Evolutionary conservation across 2,888 invertebrate genomes (phyloP).

Genomic region (Euplagia quadripunctaria): DNA sequence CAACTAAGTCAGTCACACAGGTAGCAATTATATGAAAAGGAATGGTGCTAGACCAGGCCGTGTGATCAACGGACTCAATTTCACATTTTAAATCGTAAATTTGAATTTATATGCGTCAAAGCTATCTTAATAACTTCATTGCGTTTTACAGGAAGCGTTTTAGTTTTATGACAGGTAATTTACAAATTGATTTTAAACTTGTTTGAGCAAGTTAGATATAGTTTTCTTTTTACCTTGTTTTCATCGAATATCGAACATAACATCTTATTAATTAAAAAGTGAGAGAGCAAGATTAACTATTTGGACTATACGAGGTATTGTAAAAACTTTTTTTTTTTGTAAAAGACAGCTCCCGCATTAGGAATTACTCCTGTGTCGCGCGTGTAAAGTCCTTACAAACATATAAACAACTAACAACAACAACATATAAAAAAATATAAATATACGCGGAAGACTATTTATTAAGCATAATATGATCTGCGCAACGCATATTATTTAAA

Average conservation of each 20-base stretch:
- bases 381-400: no score
- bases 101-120: slow-evolving; percentile 19
- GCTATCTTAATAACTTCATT: slow-evolving; percentile 23
- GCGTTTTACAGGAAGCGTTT: slow-evolving; percentile 19
- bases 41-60: slow-evolving; percentile 2
- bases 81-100: slow-evolving; percentile 18
- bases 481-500: no score
- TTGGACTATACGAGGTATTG: background rate
- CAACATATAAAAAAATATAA: no score
- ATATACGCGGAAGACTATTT: no score
- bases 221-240: slow-evolving; percentile 1
- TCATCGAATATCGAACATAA: background rate
- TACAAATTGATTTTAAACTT: slow-evolving; percentile 16
- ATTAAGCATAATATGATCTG: no score
- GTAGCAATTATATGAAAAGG: slow-evolving; percentile 3
- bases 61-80: slow-evolving; percentile 14
- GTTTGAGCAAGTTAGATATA: slow-evolving; percentile 4
- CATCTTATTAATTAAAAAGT: slow-evolving; percentile 5
- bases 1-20: background rate
- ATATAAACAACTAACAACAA: no score
- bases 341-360: no score
- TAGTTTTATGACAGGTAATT: slow-evolving; percentile 18
- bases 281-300: background rate
- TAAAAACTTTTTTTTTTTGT: background rate
- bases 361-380: no score